Evolutionary conservation across 1,140 invertebrate species (phyloP).

Genomic region (Xylocopa sonorina): DNA sequence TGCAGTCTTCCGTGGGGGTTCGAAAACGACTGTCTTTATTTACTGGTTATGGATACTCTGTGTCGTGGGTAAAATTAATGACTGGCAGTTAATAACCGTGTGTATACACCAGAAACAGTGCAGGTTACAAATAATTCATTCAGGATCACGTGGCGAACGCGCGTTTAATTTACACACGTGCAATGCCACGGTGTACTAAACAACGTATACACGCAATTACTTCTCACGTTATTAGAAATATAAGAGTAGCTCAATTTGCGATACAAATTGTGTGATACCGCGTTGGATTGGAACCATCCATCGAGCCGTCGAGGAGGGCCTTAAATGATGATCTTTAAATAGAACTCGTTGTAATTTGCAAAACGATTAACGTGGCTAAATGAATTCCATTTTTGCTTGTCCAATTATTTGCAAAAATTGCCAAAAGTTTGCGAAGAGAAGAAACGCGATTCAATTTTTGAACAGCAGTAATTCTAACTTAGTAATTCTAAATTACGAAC

Average conservation of each 20-base stretch:
- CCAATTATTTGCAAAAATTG: too few relatives aligned
- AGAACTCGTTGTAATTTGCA: background rate
- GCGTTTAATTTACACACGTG: slow-evolving; percentile 6
- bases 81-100: background rate
- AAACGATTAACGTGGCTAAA: too few relatives aligned
- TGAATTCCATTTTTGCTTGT: too few relatives aligned
- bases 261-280: background rate
- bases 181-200: background rate
- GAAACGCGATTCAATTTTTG: too few relatives aligned
- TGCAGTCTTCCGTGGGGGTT: background rate
- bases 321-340: too few relatives aligned
- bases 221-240: background rate
- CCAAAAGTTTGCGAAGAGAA: too few relatives aligned
- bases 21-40: background rate
- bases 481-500: background rate
- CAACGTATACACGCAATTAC: background rate
- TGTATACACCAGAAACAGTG: background rate
- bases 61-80: background rate
- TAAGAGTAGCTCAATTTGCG: slow-evolving; percentile 4
- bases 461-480: too few relatives aligned
- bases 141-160: slow-evolving; percentile 5
- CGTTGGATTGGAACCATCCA: background rate
- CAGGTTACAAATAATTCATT: slow-evolving; percentile 64
- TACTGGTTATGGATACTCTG: background rate
- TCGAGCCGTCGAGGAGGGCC: too few relatives aligned